Conservation (phyloP, 2,888 invertebrate species). For the Phragmatobia fuliginosa region DNA sequence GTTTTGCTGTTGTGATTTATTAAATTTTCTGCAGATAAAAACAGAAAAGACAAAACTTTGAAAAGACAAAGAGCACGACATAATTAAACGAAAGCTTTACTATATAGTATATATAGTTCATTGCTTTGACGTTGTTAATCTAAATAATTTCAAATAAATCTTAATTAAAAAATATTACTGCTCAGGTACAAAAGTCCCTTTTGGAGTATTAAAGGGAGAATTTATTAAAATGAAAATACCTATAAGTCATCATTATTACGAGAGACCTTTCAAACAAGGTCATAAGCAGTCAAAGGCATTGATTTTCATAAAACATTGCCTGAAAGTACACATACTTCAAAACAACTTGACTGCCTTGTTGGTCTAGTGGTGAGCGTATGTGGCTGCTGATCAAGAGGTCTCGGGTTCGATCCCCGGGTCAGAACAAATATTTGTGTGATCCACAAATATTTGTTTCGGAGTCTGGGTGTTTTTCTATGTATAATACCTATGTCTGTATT, state of each 20-base stretch:
- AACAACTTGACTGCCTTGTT: no score
- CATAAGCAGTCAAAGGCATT: not conserved
- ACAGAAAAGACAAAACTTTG: not conserved
- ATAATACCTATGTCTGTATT: no score
- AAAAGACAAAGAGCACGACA: not conserved
- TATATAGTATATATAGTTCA: not conserved
- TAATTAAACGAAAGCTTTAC: not conserved
- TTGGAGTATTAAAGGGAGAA: not conserved
- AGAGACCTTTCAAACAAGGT: not conserved
- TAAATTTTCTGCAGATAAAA: not conserved
- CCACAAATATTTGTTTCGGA: no score
- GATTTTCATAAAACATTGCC: not conserved
- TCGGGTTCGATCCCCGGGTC: no score
- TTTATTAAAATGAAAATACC: not conserved
- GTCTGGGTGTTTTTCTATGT: no score
- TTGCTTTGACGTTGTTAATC: not conserved
- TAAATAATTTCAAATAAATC: not conserved
- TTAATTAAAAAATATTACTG: not conserved
- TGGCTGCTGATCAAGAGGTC: no score
- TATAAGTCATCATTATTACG: no score
- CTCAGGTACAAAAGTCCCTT: not conserved
- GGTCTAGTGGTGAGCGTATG: no score
- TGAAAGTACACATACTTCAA: not conserved
- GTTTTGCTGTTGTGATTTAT: not conserved
- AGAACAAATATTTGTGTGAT: no score